Base-by-base conservation (phyloP, 2,797 vertebrate genomes). In the Galagoides demidoff region DNA sequence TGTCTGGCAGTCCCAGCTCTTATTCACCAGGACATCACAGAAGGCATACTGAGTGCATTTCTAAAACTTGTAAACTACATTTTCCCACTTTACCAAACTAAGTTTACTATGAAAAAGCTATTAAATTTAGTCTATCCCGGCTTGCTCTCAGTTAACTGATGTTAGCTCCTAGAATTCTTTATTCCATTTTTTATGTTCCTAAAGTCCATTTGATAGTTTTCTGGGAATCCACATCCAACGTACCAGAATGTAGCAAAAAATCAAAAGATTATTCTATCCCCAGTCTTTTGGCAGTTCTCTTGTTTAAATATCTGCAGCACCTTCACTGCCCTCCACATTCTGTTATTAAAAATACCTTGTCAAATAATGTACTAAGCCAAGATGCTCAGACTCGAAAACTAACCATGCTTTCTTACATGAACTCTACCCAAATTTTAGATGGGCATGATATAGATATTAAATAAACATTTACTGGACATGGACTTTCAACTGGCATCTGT, bases 191-290 rank as follows among this genome's bases (percentile, higher is more conserved):
- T 19, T 37, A 73, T 71, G 45, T 86, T 92, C 70, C 81, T 84
- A 70, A 92, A 76, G 64, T 68, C 5, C 20, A 66, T 64, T 77
- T 74, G 25, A 22, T 34, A 63, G 9, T 52, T 89, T 91, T 88
- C 74, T 63, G 63, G 63, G 49, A 71, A 74, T 93, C 29, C 43
- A 34, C 37, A 55, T n/a, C 29, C 49, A 61, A 93, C 31, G 73
- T n/a, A 70, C 6, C 43, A 91, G 59, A 94, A 89, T 66, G 25
- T 52, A 59, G 29, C n/a, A 5, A 66, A 93, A 92, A 92, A 90
- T 55, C 11, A 73, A 95, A 90, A 61, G 23, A 59, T 52, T 49
- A 49, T 22, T n/a, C n/a, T 74, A 6, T n/a, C 1, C 0, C 10
- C 17, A 74, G 10, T 90, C n/a, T 90, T 77, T 31, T 55, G 7